Percentiles rank a stretch among this genome's conserved stretches.
These are phyloP conservation scores for Cygnus olor DNA, from an alignment of 2,797 vertebrate species.

Conservation along the genomic window DNA sequence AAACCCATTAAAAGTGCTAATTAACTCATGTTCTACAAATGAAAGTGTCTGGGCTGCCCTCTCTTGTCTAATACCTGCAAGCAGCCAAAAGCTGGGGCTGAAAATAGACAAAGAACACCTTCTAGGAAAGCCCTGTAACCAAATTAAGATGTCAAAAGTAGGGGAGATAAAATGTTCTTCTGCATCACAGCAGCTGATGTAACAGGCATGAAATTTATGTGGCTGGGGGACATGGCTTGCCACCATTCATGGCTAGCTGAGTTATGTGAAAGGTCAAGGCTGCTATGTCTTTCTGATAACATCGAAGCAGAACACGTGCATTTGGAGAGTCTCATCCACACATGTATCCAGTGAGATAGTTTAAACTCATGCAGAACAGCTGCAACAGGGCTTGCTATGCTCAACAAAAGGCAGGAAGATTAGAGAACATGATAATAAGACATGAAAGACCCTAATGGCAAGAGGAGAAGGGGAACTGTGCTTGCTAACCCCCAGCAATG, in stretches of 20 bases:
- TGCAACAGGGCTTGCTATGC: constrained; percentile 43
- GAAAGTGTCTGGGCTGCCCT: neutral
- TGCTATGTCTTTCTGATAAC: constrained; percentile 66
- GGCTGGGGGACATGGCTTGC: constrained; percentile 29
- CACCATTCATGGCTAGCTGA: constrained; percentile 60
- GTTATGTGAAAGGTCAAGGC: constrained; percentile 72
- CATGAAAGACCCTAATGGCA: constrained; percentile 40
- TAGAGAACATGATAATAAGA: constrained; percentile 61
- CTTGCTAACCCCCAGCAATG: neutral
- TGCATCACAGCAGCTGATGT: constrained; percentile 60
- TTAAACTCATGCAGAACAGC: constrained; percentile 69
- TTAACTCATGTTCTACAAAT: constrained; percentile 43
- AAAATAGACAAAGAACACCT: constrained; percentile 9
- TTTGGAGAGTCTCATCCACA: constrained; percentile 62
- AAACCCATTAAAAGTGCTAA: constrained; percentile 54
- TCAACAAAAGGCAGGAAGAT: constrained; percentile 68
- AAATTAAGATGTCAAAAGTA: constrained; percentile 60
- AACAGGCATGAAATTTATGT: constrained; percentile 67
- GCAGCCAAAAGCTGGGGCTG: neutral
- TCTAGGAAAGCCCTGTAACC: constrained; percentile 34
- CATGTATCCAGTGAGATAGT: constrained; percentile 55
- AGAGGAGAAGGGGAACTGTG: neutral
- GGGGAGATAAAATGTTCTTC: constrained; percentile 29
- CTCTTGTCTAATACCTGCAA: constrained; percentile 20
- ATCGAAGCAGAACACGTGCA: constrained; percentile 60